phyloP scores from a whole-genome alignment of 2,888 invertebrate species.

The Catocala sponsa region DNA sequence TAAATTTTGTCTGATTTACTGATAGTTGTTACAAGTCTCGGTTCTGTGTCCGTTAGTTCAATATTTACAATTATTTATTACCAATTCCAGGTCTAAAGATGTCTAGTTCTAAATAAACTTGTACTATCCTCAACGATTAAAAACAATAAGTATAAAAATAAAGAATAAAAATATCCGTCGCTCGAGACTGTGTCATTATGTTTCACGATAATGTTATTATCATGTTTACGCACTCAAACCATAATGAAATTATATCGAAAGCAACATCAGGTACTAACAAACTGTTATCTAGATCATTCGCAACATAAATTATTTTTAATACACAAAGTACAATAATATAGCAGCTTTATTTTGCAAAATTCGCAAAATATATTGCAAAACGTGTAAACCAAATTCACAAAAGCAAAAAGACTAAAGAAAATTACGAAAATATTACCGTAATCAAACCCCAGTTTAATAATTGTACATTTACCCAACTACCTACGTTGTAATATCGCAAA shows the following conservation, averaged over 20 bases:
- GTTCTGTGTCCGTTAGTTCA: no score
- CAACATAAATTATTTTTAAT: neutral
- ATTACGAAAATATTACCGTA: constrained; percentile 31
- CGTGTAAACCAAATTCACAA: neutral
- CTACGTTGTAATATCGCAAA: constrained; percentile 29
- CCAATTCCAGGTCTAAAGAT: no score
- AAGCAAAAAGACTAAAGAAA: constrained; percentile 7
- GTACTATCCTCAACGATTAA: neutral
- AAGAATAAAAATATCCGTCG: neutral
- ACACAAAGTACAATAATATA: neutral
- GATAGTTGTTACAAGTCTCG: no score
- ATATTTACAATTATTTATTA: no score
- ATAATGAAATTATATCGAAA: constrained; percentile 27
- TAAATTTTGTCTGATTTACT: no score
- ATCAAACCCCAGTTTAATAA: constrained; percentile 29
- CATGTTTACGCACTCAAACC: constrained; percentile 39
- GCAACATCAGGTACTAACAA: constrained; percentile 18
- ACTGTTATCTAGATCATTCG: constrained; percentile 2
- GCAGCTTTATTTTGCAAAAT: neutral
- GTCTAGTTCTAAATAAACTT: no score
- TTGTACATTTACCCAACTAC: constrained; percentile 43
- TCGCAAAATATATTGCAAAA: no score
- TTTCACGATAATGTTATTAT: constrained; percentile 32
- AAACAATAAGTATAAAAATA: constrained; percentile 7
- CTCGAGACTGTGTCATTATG: constrained; percentile 13